Conservation (phyloP, 2,113 vertebrate species). For the Aix galericulata region DNA sequence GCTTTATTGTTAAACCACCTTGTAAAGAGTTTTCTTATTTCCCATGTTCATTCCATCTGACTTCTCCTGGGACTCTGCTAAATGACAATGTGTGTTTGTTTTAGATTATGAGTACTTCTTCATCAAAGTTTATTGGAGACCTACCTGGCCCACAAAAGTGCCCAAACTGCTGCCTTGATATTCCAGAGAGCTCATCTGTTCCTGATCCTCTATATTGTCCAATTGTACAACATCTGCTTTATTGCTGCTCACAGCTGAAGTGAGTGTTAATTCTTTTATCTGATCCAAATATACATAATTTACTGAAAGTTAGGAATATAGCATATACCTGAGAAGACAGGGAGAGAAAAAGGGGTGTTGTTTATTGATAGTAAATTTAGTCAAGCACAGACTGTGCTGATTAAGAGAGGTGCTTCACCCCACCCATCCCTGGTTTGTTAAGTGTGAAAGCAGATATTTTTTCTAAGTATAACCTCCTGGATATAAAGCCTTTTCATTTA, state of each 20-base stretch:
- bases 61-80: not conserved
- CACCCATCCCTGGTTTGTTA: not conserved
- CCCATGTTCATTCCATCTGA: not conserved
- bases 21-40: not conserved
- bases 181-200: not conserved
- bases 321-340: not conserved
- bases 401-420: not conserved
- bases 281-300: not conserved
- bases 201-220: not conserved
- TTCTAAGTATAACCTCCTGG: not conserved
- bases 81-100: not conserved
- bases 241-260: not conserved
- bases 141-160: not conserved
- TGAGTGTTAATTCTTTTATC: not conserved
- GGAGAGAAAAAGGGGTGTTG: not conserved
- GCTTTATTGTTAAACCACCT: conserved; percentile 40
- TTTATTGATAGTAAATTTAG: not conserved
- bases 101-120: not conserved
- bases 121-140: not conserved
- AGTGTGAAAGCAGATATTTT: not conserved
- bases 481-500: not conserved
- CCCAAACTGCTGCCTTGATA: not conserved
- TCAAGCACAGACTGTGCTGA: not conserved
- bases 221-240: not conserved
- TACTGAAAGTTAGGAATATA: not conserved